Conservation (phyloP, 1,140 invertebrate species). For the Drosophila melanica region DNA sequence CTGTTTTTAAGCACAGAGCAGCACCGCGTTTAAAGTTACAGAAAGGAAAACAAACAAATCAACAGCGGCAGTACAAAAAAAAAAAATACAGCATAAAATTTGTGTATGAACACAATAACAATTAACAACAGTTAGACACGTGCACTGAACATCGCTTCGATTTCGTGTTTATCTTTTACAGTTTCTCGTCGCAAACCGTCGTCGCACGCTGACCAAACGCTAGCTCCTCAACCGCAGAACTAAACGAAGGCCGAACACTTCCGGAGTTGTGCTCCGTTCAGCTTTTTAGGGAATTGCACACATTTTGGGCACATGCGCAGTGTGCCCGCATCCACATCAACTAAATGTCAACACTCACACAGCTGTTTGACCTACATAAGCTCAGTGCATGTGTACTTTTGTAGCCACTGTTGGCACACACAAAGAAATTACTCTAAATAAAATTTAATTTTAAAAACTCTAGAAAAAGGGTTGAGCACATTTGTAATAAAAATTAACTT, state of each 20-base stretch:
- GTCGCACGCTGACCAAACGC: conserved; percentile 67
- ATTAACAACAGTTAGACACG: neutral
- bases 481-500: neutral
- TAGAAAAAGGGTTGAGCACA: too few relatives aligned
- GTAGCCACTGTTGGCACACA: conserved; percentile 9
- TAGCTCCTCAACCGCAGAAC: conserved; percentile 76
- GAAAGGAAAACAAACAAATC: conserved; percentile 23
- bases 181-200: conserved; percentile 10
- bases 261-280: conserved; percentile 49
- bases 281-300: conserved; percentile 7
- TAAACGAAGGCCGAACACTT: conserved; percentile 60
- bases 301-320: conserved; percentile 76
- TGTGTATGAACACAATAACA: neutral
- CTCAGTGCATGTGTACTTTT: conserved; percentile 63
- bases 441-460: too few relatives aligned
- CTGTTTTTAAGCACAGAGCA: conserved; percentile 53
- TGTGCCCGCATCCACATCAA: neutral
- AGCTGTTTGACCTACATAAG: conserved; percentile 76
- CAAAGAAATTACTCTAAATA: too few relatives aligned
- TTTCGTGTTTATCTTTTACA: neutral
- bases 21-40: conserved; percentile 31
- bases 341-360: conserved; percentile 33
- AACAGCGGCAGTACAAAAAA: neutral
- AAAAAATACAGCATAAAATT: neutral
- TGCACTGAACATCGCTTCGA: neutral